Evolutionary conservation across 2,797 vertebrate species (phyloP).

Genomic region (Erpetoichthys calabaricus): DNA sequence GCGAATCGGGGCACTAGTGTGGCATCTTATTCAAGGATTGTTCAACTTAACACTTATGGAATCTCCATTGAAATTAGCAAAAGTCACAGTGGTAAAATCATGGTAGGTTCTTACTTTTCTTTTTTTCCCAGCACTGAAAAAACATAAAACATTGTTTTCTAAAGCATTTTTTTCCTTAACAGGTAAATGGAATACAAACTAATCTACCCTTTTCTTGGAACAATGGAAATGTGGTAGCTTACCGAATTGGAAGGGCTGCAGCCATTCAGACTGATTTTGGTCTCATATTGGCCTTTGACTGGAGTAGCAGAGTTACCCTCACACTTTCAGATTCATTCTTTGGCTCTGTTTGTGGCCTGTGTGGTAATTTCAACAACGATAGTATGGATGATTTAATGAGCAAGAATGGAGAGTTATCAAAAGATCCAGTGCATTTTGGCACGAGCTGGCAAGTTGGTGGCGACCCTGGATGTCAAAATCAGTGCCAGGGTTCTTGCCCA

Average conservation of each 20-base stretch:
- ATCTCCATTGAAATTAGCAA: conserved; percentile 26
- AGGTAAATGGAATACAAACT: conserved; percentile 42
- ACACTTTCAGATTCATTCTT: conserved; percentile 44
- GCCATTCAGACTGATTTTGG: conserved; percentile 38
- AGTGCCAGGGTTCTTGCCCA: conserved; percentile 27
- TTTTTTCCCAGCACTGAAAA: too few species aligned
- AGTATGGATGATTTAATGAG: conserved; percentile 32
- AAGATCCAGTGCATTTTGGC: conserved; percentile 26
- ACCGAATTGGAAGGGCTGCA: conserved; percentile 24
- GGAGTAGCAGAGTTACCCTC: conserved; percentile 34
- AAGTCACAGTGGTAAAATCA: conserved; percentile 23
- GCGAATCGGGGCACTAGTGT: conserved; percentile 23
- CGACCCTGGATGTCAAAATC: conserved; percentile 44
- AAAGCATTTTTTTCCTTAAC: conserved; percentile 8
- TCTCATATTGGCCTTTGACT: conserved; percentile 44
- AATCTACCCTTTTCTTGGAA: conserved; percentile 35
- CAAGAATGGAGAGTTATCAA: conserved; percentile 19
- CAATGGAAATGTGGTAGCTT: conserved; percentile 22
- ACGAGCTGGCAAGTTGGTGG: conserved; percentile 48
- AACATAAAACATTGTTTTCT: too few species aligned
- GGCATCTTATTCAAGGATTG: conserved; percentile 22
- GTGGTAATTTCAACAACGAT: conserved; percentile 50
- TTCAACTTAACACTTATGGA: conserved; percentile 23
- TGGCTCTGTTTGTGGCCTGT: conserved; percentile 37
- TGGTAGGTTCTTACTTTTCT: too few species aligned